Base-by-base conservation (phyloP, 2,113 vertebrate species). In the Tursiops truncatus region DNA sequence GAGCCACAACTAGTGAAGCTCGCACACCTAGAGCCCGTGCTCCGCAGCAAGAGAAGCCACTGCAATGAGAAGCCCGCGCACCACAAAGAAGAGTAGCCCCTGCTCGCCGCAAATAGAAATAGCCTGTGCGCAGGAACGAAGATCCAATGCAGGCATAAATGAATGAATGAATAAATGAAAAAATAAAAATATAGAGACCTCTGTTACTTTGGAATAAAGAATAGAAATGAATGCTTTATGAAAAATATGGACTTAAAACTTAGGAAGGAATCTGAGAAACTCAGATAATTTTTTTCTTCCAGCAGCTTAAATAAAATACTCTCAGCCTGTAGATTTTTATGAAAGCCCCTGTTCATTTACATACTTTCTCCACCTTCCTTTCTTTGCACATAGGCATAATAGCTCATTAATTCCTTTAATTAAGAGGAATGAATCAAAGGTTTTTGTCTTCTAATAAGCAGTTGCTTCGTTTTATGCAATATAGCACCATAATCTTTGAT, bases 331-430 rank as follows among this genome's bases (percentile, higher is more conserved):
- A 62, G 17, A 83, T 8, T n/a, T 36, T 25, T 36, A 41, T 31
- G 25, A 91, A 93, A 77, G 2, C 47, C 21, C 18, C 44, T n/a
- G 4, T 71, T 26, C 50, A 97, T 79, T 91, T 92, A 62, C 56
- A 56, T 96, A 80, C 58, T 87, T 97, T 89, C 60, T 92, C 44
- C 2, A 5, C 41, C 50, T 93, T 44, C 31, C 41, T 93, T 88
- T 97, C 79, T 89, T 47, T 77, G 58, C 44, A 86, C 41, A 82
- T 63, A 92, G 70, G 71, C 58, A 63, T 58, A 28, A 93, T 50
- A 97, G 86, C 47, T 93, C 79, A 87, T 97, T 96, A 87, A 94
- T 73, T 93, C 50, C 68, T 93, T 89, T 95, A 97, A 95, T 91
- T 91, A 86, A 97, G 89, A 96, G 70, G 89, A 91, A 83, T 83